phyloP scores from a whole-genome alignment of 2,113 vertebrate genomes.

The Condylura cristata region DNA sequence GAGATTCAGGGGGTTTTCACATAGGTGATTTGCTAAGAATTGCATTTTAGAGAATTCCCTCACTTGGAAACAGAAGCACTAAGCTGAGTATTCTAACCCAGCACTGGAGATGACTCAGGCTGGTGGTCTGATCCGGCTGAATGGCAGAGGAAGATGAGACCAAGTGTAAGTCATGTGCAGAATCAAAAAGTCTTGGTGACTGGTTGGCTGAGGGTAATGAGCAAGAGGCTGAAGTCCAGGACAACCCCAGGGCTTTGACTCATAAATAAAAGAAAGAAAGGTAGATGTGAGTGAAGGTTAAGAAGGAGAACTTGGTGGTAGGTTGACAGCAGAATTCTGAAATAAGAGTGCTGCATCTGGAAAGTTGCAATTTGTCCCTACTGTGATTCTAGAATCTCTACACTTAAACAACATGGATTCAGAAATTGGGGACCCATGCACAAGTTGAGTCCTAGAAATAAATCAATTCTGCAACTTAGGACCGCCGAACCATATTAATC shows the following conservation, averaged over 20 bases:
- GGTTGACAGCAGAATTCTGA: background rate
- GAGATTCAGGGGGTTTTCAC: background rate
- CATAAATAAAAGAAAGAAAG: background rate
- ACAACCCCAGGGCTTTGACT: background rate
- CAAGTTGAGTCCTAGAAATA: conserved; percentile 43
- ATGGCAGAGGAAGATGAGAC: accelerated
- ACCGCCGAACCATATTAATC: conserved; percentile 53
- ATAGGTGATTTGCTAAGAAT: background rate
- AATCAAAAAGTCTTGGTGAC: background rate
- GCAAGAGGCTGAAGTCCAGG: background rate
- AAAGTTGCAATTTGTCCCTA: background rate
- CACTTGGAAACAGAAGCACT: background rate
- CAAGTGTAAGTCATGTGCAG: background rate
- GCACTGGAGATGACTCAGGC: background rate
- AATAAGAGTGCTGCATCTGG: background rate
- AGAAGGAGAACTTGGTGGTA: background rate
- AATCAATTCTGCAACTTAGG: conserved; percentile 6
- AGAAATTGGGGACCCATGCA: background rate
- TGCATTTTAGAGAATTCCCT: background rate
- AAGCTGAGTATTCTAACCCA: background rate
- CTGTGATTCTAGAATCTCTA: background rate
- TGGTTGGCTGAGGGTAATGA: background rate
- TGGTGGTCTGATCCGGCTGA: background rate
- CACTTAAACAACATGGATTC: background rate
- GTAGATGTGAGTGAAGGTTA: background rate